These are phyloP conservation scores for Yponomeuta malinellus DNA, from an alignment of 2,888 invertebrate species.

Conservation along the genomic window DNA sequence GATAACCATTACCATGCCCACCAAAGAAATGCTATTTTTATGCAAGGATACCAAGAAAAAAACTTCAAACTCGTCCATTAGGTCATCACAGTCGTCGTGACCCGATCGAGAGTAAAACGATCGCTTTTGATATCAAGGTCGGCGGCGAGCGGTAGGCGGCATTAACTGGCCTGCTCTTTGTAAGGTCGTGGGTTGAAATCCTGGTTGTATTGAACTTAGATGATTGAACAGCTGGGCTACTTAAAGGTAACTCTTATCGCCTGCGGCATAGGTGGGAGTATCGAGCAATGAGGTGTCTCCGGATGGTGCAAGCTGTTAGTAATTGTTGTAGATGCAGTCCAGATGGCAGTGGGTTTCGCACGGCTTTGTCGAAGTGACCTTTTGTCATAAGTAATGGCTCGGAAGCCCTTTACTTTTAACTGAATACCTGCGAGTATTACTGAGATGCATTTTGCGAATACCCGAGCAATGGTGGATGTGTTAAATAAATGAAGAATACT, in stretches of 20 bases:
- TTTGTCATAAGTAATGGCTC: background rate
- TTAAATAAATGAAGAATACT: no score
- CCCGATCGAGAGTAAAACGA: constrained; percentile 1
- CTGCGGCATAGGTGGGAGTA: no score
- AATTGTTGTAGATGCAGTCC: background rate
- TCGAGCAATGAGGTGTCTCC: no score
- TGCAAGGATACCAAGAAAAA: background rate
- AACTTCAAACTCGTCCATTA: background rate
- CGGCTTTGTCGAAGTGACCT: background rate
- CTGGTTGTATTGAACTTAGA: background rate
- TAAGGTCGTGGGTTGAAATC: constrained; percentile 2
- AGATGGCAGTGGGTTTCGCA: background rate
- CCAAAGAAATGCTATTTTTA: background rate
- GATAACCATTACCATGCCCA: background rate
- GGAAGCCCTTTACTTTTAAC: no score
- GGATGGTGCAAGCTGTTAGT: background rate
- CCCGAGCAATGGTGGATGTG: no score
- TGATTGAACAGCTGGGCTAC: background rate
- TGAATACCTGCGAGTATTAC: no score
- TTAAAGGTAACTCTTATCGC: no score
- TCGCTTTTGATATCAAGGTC: background rate
- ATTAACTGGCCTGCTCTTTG: background rate
- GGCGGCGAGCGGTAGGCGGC: background rate
- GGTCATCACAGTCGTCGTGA: background rate
- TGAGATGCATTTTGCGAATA: no score